Percentiles rank a stretch among this genome's conserved stretches.
These are phyloP conservation scores for Darevskia mixta DNA, from an alignment of 2,797 vertebrate species.

Conservation along the genomic window DNA sequence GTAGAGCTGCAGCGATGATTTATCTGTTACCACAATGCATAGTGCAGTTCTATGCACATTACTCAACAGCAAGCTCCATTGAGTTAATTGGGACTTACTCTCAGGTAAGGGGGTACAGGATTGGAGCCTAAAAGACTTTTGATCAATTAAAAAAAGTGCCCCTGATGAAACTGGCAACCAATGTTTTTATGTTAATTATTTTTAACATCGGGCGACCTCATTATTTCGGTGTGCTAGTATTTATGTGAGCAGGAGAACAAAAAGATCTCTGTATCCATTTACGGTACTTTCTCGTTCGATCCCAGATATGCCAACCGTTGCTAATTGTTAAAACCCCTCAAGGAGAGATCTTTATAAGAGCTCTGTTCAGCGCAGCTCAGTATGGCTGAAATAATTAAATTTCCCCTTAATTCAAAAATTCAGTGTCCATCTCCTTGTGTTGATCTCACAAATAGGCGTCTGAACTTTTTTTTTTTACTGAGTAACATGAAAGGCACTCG, in stretches of 20 bases:
- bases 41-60: not conserved
- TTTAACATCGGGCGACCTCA: not conserved
- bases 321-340: not conserved
- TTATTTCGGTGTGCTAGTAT: not conserved
- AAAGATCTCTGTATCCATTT: not conserved
- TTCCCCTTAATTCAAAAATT: not conserved
- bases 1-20: not conserved
- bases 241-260: not conserved
- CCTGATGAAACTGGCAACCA: not conserved
- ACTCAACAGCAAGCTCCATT: too few species aligned
- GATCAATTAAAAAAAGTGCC: not conserved
- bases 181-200: not conserved
- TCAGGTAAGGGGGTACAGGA: too few species aligned
- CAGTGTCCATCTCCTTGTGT: not conserved
- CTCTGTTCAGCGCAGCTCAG: not conserved
- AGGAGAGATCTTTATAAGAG: not conserved
- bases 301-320: not conserved
- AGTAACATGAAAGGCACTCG: slow-evolving; percentile 19
- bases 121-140: not conserved
- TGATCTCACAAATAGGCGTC: slow-evolving; percentile 43
- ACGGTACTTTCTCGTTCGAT: not conserved
- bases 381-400: fast-evolving
- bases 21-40: not conserved
- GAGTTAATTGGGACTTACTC: too few species aligned
- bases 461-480: not conserved